Base-by-base conservation (phyloP, 1,140 invertebrate genomes). In the Hesperophylax magnus region DNA sequence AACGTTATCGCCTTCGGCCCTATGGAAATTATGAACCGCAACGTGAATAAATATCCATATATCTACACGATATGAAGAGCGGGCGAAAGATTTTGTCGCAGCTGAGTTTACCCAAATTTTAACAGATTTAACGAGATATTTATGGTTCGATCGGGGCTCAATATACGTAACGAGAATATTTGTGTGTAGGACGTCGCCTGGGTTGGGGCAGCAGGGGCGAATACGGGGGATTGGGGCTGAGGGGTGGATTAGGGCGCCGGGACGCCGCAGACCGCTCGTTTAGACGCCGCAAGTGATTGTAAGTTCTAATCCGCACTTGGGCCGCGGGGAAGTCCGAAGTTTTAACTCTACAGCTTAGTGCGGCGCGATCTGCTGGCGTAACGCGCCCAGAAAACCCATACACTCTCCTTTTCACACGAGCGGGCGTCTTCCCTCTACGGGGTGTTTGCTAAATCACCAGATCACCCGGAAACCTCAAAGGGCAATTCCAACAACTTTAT, bases 211-310 rank as follows among this genome's bases (percentile, higher is more conserved):
- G 52, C 22, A 39, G n/a, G 60, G 61, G 74, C 18, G 39, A 61
- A 11, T 74, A 34, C 7, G 56, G 60, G 20, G 72, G 67, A 76
- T 53, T 67, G 47, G 54, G 78, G n/a, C 27, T 11, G 15, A 61
- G 67, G 79, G 60, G 77, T 60, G 65, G 78, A 52, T 61, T 56
- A 74, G 65, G 39, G 72, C 78, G 74, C 53, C 58, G 63, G 77
- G 74, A 54, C 20, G 65, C 82, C 79, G 79, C 82, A 81, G 72
- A 81, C 82, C 82, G 82, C 82, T 83, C 79, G 82, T 82, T 83
- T 78, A 61, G 78, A 74, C 79, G 74, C 82, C 82, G 77, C 82
- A 83, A 83, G 78, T 83, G 82, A 83, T 83, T 83, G 82, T 83
- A 81, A 83, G 79, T 83, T 83, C 79, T 83, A 83, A 83, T 83